Conservation (phyloP, 2,797 vertebrate species). For the Sparidentex hasta region DNA sequence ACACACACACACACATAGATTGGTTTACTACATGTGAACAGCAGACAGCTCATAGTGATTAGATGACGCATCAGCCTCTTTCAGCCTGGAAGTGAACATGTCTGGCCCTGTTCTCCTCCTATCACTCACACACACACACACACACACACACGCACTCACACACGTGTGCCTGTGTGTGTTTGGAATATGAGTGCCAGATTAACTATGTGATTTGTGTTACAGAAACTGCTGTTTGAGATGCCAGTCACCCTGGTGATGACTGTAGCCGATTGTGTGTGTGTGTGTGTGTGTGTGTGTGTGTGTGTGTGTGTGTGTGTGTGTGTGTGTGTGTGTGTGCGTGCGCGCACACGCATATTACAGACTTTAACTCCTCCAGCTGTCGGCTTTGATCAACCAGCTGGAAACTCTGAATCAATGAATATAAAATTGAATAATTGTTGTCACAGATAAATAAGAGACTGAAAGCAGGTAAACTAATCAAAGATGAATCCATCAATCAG, state of each 20-base stretch:
- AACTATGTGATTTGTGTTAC: conserved; percentile 29
- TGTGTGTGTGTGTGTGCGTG: conserved; percentile 20
- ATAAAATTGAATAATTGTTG: background rate
- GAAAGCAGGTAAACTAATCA: background rate
- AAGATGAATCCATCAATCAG: too few relatives aligned
- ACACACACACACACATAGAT: conserved; percentile 13
- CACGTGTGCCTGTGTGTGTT: too few relatives aligned
- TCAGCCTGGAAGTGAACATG: conserved; percentile 55
- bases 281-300: conserved; percentile 1
- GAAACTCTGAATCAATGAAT: background rate
- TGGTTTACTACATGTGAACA: conserved; percentile 33
- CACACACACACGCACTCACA: too few relatives aligned
- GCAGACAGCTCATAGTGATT: conserved; percentile 44
- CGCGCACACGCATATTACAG: background rate
- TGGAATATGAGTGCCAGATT: conserved; percentile 28
- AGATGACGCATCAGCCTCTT: conserved; percentile 48
- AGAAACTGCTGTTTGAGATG: conserved; percentile 32
- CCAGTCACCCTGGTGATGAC: conserved; percentile 24
- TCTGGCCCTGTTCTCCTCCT: conserved; percentile 36
- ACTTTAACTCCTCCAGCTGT: conserved; percentile 11
- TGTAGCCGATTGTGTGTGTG: conserved; percentile 5
- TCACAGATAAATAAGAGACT: background rate
- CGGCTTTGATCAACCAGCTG: conserved; percentile 10
- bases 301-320: conserved; percentile 6
- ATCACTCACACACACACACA: conserved; percentile 12